Base-by-base conservation (phyloP, 2,113 vertebrate genomes). In the Hassar affinis region DNA sequence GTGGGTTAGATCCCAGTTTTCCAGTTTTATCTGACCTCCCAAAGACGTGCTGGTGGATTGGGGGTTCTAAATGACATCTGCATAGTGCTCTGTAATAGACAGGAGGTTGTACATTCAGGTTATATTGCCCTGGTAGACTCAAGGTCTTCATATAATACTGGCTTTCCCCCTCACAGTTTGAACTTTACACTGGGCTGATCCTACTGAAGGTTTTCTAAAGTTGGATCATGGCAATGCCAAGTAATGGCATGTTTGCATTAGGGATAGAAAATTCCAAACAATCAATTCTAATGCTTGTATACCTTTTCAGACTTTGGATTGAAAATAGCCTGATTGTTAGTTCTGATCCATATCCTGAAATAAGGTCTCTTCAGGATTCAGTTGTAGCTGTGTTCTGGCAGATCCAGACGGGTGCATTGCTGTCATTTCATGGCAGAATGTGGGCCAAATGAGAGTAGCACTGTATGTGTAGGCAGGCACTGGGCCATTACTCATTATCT, bases 401-500 rank as follows among this genome's bases (percentile, higher is more conserved):
- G 35, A 59, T 78, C 38, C 22, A 57, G 22, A 61, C 61, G 77
- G 45, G 54, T 15, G 61, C 35, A 79, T n/a, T 61, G 77, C 56
- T 79, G 77, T 61, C 56, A 61, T 61, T 79, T 8, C 22, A 15
- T 61, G 57, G 35, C 54, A 61, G 77, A 61, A 59, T 79, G 56
- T 79, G 77, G 54, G 56, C 56, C 56, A 61, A 79, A 79, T 79
- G 35, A 79, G 52, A 79, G 38, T 61, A 14, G 56, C 8, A 45
- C 25, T 45, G 54, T 59, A 79, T 59, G 77, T 79, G 77, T 79
- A 45, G 77, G 77, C 56, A 79, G 77, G 2, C 56, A 61, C 77
- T 61, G 77, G 77, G 25, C 77, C 77, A 47, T 61, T 61, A 61
- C 77, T 79, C 56, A 79, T 79, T 79, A 79, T 79, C 38, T 79